These are phyloP conservation scores for Yponomeuta cagnagella DNA, from an alignment of 2,888 invertebrate genomes.

Conservation along the genomic window DNA sequence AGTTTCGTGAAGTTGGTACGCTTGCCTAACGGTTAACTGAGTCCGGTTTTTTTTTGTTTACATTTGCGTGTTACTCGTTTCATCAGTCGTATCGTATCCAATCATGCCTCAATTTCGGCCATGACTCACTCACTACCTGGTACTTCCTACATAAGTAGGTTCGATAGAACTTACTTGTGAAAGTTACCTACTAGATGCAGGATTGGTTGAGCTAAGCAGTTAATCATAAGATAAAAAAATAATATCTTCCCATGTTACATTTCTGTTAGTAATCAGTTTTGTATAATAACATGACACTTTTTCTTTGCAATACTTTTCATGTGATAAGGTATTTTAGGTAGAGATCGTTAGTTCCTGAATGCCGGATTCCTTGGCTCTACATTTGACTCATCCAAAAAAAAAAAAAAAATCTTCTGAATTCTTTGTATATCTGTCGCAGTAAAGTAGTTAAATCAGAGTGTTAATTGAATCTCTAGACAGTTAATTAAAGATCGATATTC, in stretches of 20 bases:
- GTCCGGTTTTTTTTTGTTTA: slow-evolving; percentile 42
- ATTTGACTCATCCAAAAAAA: neutral
- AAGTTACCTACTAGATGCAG: neutral
- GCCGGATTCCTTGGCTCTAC: neutral
- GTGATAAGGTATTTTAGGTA: neutral
- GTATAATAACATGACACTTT: neutral
- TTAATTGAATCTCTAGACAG: too few relatives aligned
- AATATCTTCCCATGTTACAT: neutral
- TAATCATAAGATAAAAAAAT: neutral
- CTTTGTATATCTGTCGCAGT: too few relatives aligned
- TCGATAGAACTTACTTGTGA: neutral
- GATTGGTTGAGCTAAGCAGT: neutral
- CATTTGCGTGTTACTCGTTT: slow-evolving; percentile 15
- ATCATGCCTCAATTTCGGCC: neutral
- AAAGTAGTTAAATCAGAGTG: too few relatives aligned
- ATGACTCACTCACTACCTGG: neutral
- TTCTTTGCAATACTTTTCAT: neutral
- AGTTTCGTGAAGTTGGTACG: slow-evolving; percentile 37
- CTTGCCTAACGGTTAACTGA: slow-evolving; percentile 53
- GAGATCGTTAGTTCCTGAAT: neutral
- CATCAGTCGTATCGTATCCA: neutral
- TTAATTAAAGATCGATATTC: too few relatives aligned
- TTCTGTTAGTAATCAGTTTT: neutral
- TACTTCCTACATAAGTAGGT: neutral
- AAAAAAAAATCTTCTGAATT: too few relatives aligned